These are phyloP conservation scores for Bovichtus diacanthus DNA, from an alignment of 2,797 vertebrate species.

Conservation along the genomic window DNA sequence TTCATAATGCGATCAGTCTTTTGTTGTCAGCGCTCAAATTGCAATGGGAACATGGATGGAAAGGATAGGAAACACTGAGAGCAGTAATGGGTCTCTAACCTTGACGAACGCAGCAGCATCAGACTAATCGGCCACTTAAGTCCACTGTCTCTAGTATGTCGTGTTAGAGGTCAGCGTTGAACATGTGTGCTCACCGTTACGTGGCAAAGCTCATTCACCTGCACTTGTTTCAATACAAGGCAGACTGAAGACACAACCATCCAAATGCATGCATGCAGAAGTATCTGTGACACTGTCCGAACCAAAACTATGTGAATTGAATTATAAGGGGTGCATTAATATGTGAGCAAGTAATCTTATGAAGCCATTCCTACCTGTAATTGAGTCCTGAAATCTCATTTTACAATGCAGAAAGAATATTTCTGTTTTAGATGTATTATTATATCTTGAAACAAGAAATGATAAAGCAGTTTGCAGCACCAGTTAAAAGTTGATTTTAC, in stretches of 20 bases:
- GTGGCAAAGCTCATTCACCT: conserved; percentile 24
- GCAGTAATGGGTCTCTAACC: conserved; percentile 35
- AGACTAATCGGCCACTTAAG: conserved; percentile 7
- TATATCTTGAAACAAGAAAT: background rate
- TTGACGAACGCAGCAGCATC: conserved; percentile 9
- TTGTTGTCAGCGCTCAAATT: conserved; percentile 57
- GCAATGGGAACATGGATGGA: conserved; percentile 30
- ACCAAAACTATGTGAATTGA: conserved; percentile 12
- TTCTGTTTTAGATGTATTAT: too few species aligned
- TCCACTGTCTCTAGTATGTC: background rate
- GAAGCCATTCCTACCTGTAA: too few species aligned
- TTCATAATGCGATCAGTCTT: conserved; percentile 61
- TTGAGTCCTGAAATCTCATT: background rate
- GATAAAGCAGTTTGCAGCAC: background rate
- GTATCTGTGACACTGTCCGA: background rate
- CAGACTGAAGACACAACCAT: background rate
- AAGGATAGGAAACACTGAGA: conserved; percentile 39
- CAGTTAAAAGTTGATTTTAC: background rate
- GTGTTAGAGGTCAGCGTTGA: conserved; percentile 1
- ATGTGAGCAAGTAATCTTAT: too few species aligned
- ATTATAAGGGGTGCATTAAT: background rate
- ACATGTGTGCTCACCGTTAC: conserved; percentile 18
- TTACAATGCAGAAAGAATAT: background rate
- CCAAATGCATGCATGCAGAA: background rate
- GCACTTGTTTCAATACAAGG: background rate